Conservation (phyloP, 23 tunicate species). For the Trididemnum clinides region DNA sequence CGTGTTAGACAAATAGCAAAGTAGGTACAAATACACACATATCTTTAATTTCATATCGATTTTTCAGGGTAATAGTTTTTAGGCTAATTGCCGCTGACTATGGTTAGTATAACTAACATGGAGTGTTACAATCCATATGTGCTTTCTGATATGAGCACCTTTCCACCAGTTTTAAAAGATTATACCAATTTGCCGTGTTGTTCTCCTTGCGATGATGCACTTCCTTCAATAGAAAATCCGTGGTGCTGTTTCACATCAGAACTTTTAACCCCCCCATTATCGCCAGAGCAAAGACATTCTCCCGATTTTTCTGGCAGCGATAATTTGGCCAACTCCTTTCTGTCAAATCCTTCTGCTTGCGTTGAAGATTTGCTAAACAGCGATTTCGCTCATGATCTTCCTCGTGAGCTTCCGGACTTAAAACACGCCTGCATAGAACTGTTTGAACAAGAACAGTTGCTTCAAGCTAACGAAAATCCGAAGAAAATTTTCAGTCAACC, state of each 20-base stretch:
- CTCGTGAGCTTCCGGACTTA: not conserved
- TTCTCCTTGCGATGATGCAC: not conserved
- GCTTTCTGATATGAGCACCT: not conserved
- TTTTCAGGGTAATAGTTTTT: no score
- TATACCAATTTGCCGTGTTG: constrained; percentile 3
- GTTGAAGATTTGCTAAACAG: constrained; percentile 7
- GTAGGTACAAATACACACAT: no score
- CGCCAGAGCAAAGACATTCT: not conserved
- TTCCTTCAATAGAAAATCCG: not conserved
- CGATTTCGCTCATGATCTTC: constrained; percentile 5
- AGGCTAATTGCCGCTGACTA: no score
- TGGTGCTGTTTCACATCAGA: not conserved
- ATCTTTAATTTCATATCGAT: no score
- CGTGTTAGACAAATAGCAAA: no score
- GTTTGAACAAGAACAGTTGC: not conserved
- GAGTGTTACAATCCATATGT: not conserved
- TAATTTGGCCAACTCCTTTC: not conserved
- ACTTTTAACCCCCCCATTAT: not conserved
- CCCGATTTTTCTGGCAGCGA: not conserved
- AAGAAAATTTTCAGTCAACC: constrained; percentile 18
- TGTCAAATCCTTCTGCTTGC: not conserved
- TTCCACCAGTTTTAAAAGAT: not conserved
- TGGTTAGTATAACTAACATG: not conserved
- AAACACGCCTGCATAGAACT: constrained; percentile 4
- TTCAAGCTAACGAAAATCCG: not conserved